Conservation (phyloP, 1,140 invertebrate species). For the Zaprionus tsacasi region DNA sequence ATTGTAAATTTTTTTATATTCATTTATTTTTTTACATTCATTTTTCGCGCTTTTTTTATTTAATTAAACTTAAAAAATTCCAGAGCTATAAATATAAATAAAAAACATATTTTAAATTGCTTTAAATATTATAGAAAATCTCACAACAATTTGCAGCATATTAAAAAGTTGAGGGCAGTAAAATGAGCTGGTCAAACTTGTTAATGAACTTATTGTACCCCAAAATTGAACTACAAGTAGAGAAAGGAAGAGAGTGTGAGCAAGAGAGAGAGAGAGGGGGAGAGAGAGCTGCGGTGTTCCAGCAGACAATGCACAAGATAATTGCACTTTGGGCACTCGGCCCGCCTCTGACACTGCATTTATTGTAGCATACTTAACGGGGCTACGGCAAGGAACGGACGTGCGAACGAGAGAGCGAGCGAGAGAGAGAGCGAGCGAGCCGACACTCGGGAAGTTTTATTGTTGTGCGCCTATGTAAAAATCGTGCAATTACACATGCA, state of each 20-base stretch:
- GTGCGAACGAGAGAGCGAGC: not conserved
- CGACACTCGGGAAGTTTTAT: constrained; percentile 60
- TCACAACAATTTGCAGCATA: not conserved
- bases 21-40: not conserved
- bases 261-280: not conserved
- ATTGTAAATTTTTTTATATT: not conserved
- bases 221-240: constrained; percentile 27
- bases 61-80: not conserved
- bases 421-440: not conserved
- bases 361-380: constrained; percentile 82
- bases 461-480: constrained; percentile 77
- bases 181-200: constrained; percentile 13
- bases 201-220: constrained; percentile 16
- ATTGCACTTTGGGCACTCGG: constrained; percentile 76
- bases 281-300: too few species aligned
- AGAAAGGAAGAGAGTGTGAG: constrained; percentile 23
- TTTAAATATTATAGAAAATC: not conserved
- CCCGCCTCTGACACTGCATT: constrained; percentile 77
- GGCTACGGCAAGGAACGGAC: constrained; percentile 19
- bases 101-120: too few species aligned
- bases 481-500: constrained; percentile 66
- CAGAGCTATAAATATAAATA: not conserved
- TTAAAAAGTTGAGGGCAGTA: not conserved
- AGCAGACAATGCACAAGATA: constrained; percentile 80
- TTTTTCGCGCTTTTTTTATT: not conserved